Base-by-base conservation (phyloP, 2,113 vertebrate species). In the Crotophaga sulcirostris region DNA sequence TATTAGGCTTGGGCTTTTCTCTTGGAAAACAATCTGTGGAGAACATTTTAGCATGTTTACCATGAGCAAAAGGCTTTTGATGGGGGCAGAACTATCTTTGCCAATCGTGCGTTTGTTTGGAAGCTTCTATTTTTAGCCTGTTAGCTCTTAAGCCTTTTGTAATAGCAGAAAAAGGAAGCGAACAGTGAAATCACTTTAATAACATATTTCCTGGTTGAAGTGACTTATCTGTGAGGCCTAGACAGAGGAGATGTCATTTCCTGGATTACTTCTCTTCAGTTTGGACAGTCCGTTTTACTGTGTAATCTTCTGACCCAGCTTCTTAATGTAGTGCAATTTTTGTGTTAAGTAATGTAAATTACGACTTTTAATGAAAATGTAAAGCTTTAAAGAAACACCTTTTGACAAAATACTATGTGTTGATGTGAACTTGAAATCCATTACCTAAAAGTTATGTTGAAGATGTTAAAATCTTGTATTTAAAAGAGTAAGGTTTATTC, bases 181-280 rank as follows among this genome's bases (percentile, higher is more conserved):
- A 98, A 89, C 98, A 97, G 97, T 97, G 97, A 97, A 96, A 98
- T 96, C 70, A 91, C 91, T 96, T 94, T 96, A 98, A 97, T 97
- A 97, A 98, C 87, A 73, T 86, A 93, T 97, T 98, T 98, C 97
- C 98, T 98, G 95, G 93, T 96, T 97, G 95, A 89, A 98, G 96
- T 97, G 87, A 97, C 96, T 98, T 97, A 98, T 98, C 97, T 97
- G 55, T 87, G 90, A 87, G 96, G 96, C 90, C 64, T 94, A 98
- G 97, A 97, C 93, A 90, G 69, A 96, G 93, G 97, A 97, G 51
- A 98, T 96, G 97, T 97, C 97, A 98, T 98, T 99, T 98, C 98
- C 98, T 98, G 97, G 96, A 98, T 98, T 96, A 93, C 95, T 94
- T 86, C 81, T 96, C 74, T 87, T 86, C 74, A 83, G 31, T 74